phyloP scores from a whole-genome alignment of 2,113 vertebrate species.

The Lagopus muta region DNA sequence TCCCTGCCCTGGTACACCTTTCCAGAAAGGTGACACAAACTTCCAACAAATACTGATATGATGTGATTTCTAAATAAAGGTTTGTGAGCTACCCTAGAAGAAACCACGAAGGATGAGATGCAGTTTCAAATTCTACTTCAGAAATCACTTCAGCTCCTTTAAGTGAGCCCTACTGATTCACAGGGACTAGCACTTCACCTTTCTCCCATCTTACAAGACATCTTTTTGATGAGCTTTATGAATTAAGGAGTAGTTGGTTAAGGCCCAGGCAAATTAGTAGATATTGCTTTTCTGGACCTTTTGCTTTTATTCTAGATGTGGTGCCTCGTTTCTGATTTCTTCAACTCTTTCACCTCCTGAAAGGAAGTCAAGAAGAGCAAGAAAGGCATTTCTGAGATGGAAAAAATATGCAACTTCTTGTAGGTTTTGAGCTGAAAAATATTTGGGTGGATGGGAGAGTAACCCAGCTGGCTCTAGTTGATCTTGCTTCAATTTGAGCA shows the following conservation, averaged over 20 bases:
- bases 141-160: neutral
- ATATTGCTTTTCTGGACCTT: neutral
- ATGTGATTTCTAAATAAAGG: neutral
- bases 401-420: neutral
- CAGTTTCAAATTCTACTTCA: neutral
- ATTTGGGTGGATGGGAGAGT: neutral
- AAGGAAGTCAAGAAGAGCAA: neutral
- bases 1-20: neutral
- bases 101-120: neutral
- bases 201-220: neutral
- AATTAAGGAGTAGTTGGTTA: neutral
- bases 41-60: neutral
- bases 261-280: neutral
- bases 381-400: neutral
- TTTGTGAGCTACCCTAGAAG: neutral
- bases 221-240: neutral
- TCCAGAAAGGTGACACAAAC: neutral
- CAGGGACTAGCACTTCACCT: accelerated
- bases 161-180: neutral
- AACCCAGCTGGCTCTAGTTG: neutral
- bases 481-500: neutral
- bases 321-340: neutral
- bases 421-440: neutral
- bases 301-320: neutral
- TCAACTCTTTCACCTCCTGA: neutral